These are phyloP conservation scores for Panthera leo DNA, from an alignment of 2,113 vertebrate species.

Conservation along the genomic window DNA sequence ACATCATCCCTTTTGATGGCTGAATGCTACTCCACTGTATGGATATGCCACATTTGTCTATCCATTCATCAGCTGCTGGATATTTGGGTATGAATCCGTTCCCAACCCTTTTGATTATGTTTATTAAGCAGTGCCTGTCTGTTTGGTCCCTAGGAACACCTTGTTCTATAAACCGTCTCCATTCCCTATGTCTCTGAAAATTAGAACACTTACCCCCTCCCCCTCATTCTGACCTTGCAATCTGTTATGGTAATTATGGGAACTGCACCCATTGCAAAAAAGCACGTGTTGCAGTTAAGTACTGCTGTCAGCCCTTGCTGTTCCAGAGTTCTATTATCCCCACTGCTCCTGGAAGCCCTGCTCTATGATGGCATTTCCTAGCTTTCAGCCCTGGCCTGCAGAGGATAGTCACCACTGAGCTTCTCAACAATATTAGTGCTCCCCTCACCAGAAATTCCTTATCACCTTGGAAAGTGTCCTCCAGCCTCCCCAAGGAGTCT, in stretches of 20 bases:
- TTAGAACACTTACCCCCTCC: neutral
- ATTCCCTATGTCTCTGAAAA: neutral
- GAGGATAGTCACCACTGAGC: neutral
- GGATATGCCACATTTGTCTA: neutral
- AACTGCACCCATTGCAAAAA: neutral
- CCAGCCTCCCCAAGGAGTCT: neutral
- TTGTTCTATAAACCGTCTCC: neutral
- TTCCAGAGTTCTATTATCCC: neutral
- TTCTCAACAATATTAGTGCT: neutral
- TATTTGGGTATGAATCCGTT: neutral
- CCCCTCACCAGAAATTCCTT: neutral
- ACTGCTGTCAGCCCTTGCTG: neutral
- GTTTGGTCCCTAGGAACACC: neutral
- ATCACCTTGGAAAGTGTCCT: neutral
- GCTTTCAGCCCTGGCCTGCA: neutral
- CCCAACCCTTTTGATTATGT: neutral
- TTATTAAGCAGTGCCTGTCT: neutral
- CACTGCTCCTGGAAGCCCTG: neutral
- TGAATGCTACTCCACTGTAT: neutral
- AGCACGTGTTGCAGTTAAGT: neutral
- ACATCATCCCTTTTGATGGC: neutral
- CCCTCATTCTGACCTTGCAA: neutral
- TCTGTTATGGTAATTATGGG: neutral
- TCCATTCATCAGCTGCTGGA: neutral
- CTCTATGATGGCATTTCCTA: neutral